Evolutionary conservation across 2,113 vertebrate genomes (phyloP).

Genomic region (Promerops cafer): DNA sequence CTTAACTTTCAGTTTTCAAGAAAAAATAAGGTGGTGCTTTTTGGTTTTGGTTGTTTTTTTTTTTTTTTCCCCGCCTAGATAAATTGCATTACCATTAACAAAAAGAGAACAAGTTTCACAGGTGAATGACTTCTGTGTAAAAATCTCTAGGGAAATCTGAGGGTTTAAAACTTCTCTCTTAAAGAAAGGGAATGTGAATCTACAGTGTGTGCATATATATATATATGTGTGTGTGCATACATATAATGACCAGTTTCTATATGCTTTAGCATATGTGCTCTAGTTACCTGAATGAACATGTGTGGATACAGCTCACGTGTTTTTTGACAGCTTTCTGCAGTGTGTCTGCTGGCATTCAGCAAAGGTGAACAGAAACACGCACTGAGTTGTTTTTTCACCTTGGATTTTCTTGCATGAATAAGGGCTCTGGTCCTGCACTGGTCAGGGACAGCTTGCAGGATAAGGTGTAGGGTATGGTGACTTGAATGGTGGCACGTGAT

Average conservation of each 20-base stretch:
- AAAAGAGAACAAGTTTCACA: not conserved
- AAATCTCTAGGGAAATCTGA: not conserved
- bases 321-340: not conserved
- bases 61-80: rapidly evolving
- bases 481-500: not conserved
- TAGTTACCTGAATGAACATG: not conserved
- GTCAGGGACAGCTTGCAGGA: not conserved
- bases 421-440: not conserved
- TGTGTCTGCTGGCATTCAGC: not conserved
- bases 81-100: not conserved
- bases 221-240: rapidly evolving
- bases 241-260: not conserved
- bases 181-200: not conserved
- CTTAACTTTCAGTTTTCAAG: not conserved
- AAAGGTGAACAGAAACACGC: not conserved
- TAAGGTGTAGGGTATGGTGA: not conserved
- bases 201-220: not conserved
- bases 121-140: not conserved
- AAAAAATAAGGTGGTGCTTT: not conserved
- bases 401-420: not conserved
- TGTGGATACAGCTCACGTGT: not conserved
- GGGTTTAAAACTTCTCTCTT: not conserved
- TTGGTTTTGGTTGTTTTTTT: rapidly evolving
- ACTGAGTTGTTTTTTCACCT: not conserved
- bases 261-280: rapidly evolving